A percentile compares a stretch with the other conserved stretches of the same genome.
Conservation (phyloP, 35 echinoderm and acorn worm genomes). For the Ptychodera flava region DNA sequence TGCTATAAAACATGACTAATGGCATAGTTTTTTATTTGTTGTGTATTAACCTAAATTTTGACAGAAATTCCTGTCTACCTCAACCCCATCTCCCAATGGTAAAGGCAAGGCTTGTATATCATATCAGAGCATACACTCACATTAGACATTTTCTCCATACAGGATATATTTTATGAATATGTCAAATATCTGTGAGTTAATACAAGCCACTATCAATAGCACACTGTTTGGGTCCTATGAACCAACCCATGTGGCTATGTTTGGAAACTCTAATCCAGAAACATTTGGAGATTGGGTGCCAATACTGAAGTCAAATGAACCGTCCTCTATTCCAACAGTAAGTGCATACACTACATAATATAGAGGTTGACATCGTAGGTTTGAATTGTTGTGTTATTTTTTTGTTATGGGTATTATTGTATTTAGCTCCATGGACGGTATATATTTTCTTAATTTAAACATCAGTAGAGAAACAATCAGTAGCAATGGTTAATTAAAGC, state of each 20-base stretch:
- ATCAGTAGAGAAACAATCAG: slow-evolving; percentile 3
- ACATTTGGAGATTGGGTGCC: slow-evolving; percentile 93
- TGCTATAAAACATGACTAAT: too few species aligned
- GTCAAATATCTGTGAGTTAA: slow-evolving; percentile 54
- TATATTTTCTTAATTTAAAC: background rate
- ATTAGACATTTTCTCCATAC: too few species aligned
- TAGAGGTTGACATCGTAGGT: too few species aligned
- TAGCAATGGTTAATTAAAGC: background rate
- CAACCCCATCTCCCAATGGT: background rate
- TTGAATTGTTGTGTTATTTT: too few species aligned
- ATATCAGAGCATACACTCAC: too few species aligned
- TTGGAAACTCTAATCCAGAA: slow-evolving; percentile 71
- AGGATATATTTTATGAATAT: slow-evolving; percentile 63
- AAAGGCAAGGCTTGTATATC: too few species aligned
- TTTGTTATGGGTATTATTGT: too few species aligned
- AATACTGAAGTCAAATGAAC: slow-evolving; percentile 43
- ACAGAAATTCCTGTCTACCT: too few species aligned
- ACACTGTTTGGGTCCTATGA: slow-evolving; percentile 53
- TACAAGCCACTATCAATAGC: slow-evolving; percentile 48
- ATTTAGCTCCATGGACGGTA: too few species aligned
- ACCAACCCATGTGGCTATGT: slow-evolving; percentile 70
- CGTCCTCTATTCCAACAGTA: slow-evolving; percentile 42
- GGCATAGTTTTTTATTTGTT: too few species aligned
- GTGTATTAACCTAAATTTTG: too few species aligned
- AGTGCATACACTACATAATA: too few species aligned